These are phyloP conservation scores for Drosophila bipectinata DNA, from an alignment of 1,140 invertebrate species.

Conservation along the genomic window DNA sequence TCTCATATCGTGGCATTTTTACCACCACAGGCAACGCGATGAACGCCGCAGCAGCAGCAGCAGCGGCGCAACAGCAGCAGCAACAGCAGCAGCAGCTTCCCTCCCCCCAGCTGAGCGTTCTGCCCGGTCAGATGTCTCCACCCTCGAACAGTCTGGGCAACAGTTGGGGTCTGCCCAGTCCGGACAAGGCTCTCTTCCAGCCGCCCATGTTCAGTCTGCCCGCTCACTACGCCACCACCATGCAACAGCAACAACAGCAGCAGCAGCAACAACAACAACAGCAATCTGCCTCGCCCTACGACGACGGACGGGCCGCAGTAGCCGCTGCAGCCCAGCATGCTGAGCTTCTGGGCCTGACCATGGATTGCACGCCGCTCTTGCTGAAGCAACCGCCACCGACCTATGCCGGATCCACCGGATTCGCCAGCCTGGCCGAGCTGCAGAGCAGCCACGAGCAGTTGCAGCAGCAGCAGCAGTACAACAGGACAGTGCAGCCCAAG, in stretches of 20 bases:
- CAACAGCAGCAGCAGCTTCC: slow-evolving; percentile 69
- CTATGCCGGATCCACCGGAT: slow-evolving; percentile 82
- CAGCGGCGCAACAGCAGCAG: slow-evolving; percentile 61
- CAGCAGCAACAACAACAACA: slow-evolving; percentile 70
- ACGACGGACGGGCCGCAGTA: slow-evolving; percentile 63
- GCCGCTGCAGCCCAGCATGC: slow-evolving; percentile 82
- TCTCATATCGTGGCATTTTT: slow-evolving; percentile 89
- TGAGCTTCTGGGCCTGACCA: slow-evolving; percentile 87
- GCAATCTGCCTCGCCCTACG: slow-evolving; percentile 73
- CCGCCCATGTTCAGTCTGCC: slow-evolving; percentile 85
- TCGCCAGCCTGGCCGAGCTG: slow-evolving; percentile 71
- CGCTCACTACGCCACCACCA: slow-evolving; percentile 73
- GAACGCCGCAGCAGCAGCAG: slow-evolving; percentile 55
- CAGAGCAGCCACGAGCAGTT: slow-evolving; percentile 74
- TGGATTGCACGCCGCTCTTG: slow-evolving; percentile 85
- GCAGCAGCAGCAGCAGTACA: slow-evolving; percentile 64
- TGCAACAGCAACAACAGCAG: slow-evolving; percentile 69
- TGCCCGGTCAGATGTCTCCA: slow-evolving; percentile 85
- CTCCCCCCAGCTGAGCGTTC: slow-evolving; percentile 72
- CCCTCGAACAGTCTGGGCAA: slow-evolving; percentile 79
- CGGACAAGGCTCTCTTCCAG: slow-evolving; percentile 87
- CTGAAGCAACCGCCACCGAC: slow-evolving; percentile 85
- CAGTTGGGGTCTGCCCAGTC: slow-evolving; percentile 86
- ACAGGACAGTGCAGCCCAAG: slow-evolving; percentile 84
- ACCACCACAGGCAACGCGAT: slow-evolving; percentile 86